Percentiles rank a stretch among this genome's conserved stretches.
Conservation (phyloP, 2,888 invertebrate species). For the Craniophora ligustri region DNA sequence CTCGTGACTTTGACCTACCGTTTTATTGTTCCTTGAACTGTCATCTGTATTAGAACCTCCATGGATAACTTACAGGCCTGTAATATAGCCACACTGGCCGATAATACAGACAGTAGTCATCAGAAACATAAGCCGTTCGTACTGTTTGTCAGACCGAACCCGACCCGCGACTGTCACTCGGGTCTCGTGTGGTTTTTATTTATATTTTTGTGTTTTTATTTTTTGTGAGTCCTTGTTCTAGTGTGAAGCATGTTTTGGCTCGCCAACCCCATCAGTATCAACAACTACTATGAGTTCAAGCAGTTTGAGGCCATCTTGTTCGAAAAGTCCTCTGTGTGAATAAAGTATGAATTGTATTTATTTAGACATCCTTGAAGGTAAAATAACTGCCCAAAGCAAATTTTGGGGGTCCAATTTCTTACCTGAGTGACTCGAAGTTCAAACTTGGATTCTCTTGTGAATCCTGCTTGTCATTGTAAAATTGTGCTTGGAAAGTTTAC, state of each 20-base stretch:
- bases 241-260: conserved; percentile 61
- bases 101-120: not conserved
- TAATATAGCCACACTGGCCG: not conserved
- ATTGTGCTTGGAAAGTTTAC: too few species aligned
- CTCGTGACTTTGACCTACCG: too few species aligned
- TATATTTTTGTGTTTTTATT: not conserved
- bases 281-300: conserved; percentile 75
- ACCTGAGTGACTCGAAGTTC: too few species aligned
- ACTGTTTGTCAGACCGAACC: not conserved
- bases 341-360: conserved; percentile 11
- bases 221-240: conserved; percentile 12
- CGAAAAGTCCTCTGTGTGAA: conserved; percentile 58
- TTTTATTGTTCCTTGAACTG: too few species aligned
- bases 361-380: not conserved
- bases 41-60: too few species aligned
- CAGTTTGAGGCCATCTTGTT: conserved; percentile 60
- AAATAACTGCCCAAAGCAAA: too few species aligned
- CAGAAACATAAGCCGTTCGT: conserved; percentile 1
- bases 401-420: too few species aligned
- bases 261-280: conserved; percentile 65
- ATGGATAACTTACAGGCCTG: too few species aligned
- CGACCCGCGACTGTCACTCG: not conserved
- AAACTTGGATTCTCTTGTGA: too few species aligned
- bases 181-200: not conserved
- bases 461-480: too few species aligned